Percentiles rank a stretch among this genome's conserved stretches.
Conservation (phyloP, 2,797 vertebrate species). For the Chromis chromis region DNA sequence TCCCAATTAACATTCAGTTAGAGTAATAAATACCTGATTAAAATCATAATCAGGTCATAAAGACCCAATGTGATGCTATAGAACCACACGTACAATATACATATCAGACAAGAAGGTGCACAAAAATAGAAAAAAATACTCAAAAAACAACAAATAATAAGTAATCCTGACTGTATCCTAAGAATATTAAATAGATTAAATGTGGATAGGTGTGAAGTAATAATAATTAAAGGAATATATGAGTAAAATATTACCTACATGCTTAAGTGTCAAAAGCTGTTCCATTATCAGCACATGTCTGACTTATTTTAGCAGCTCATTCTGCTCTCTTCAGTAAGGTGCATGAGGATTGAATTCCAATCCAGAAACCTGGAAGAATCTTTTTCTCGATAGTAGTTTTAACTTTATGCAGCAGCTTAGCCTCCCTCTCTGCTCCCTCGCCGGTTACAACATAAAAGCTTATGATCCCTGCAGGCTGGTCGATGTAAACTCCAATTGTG, state of each 20-base stretch:
- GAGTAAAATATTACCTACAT: background rate
- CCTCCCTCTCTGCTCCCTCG: constrained; percentile 62
- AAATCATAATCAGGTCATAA: constrained; percentile 6
- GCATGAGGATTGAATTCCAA: constrained; percentile 72
- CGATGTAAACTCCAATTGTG: constrained; percentile 78
- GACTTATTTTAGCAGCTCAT: background rate
- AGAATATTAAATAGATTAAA: background rate
- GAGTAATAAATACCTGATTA: background rate
- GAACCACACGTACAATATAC: background rate
- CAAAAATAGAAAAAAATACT: constrained; percentile 26
- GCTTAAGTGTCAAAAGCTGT: background rate
- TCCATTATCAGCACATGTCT: background rate
- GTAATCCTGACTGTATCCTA: too few species aligned
- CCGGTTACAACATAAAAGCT: constrained; percentile 74
- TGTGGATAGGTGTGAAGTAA: background rate
- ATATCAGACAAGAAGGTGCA: background rate
- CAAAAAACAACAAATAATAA: background rate
- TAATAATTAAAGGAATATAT: background rate
- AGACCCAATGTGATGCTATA: background rate
- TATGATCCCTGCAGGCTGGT: constrained; percentile 78
- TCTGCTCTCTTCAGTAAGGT: constrained; percentile 61
- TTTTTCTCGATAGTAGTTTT: constrained; percentile 61
- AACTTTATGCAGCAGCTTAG: constrained; percentile 68
- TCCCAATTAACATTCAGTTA: background rate
- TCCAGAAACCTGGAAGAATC: constrained; percentile 80